Evolutionary conservation across 2,113 vertebrate genomes (phyloP).

Genomic region (Actinemys pallida): DNA sequence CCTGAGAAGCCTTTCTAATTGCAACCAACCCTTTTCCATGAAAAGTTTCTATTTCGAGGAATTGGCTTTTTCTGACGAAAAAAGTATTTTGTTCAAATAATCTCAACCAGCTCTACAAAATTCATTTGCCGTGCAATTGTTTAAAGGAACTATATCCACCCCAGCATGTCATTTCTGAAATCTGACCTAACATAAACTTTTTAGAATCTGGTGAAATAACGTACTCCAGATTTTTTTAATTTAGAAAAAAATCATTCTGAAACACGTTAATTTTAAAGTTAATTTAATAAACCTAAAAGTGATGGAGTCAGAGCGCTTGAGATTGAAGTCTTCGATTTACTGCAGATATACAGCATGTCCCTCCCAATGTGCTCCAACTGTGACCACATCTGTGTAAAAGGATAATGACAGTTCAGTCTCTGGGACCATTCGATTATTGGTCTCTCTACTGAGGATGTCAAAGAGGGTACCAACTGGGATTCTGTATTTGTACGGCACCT

Average conservation of each 20-base stretch:
- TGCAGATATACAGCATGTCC: constrained; percentile 68
- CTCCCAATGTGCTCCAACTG: constrained; percentile 44
- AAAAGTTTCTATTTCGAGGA: too few relatives aligned
- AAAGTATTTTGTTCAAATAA: too few relatives aligned
- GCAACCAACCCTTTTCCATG: too few relatives aligned
- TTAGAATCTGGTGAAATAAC: constrained; percentile 40
- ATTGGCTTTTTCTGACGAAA: too few relatives aligned
- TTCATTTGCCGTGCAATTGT: background rate
- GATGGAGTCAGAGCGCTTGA: constrained; percentile 31
- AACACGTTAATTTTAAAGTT: background rate
- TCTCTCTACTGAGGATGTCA: constrained; percentile 49
- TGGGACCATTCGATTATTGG: constrained; percentile 63
- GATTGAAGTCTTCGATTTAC: constrained; percentile 47
- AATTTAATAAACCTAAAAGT: constrained; percentile 33
- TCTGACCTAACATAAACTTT: background rate
- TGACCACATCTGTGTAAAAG: constrained; percentile 27
- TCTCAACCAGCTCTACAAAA: background rate
- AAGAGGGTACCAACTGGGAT: constrained; percentile 33
- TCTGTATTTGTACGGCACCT: too few relatives aligned
- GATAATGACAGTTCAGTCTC: constrained; percentile 42
- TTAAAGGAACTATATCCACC: too few relatives aligned
- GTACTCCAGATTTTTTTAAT: constrained; percentile 59
- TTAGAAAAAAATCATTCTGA: background rate
- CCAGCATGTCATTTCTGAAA: too few relatives aligned
- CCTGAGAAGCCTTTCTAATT: too few relatives aligned